Evolutionary conservation across 2,797 vertebrate genomes (phyloP).

Genomic region (Epinephelus coioides): DNA sequence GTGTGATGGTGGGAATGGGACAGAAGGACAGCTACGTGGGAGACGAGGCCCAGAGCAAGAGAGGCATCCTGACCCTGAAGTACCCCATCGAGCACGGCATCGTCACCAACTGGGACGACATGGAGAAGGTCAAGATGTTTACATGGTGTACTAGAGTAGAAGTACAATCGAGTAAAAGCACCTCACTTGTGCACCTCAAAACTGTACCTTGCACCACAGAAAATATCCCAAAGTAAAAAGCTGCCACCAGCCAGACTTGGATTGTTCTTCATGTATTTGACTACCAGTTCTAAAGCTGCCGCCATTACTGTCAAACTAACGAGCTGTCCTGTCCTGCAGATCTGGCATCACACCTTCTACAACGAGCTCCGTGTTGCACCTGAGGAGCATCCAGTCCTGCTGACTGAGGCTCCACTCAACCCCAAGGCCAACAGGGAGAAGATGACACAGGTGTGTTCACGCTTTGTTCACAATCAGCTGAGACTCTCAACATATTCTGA

Average conservation of each 20-base stretch:
- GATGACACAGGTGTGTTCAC: constrained; percentile 93
- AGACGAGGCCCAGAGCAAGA: constrained; percentile 96
- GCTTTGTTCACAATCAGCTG: too few relatives aligned
- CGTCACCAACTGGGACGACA: constrained; percentile 97
- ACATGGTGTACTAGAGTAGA: neutral
- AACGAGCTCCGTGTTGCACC: constrained; percentile 93
- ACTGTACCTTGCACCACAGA: too few relatives aligned
- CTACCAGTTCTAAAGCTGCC: too few relatives aligned
- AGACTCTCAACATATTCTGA: neutral
- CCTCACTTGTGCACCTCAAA: fast-evolving
- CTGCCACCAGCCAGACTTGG: too few relatives aligned
- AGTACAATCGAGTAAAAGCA: too few relatives aligned
- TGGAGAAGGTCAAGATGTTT: constrained; percentile 90
- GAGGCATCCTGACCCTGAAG: constrained; percentile 93
- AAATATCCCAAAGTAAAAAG: too few relatives aligned
- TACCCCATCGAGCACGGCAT: constrained; percentile 97
- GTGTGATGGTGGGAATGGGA: constrained; percentile 97
- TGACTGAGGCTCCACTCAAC: constrained; percentile 95
- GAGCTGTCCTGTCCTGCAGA: constrained; percentile 68
- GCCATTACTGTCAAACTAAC: neutral
- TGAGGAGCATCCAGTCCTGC: constrained; percentile 92
- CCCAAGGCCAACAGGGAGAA: constrained; percentile 97
- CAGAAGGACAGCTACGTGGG: constrained; percentile 97
- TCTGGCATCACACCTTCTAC: constrained; percentile 95
- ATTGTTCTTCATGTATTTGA: too few relatives aligned